A percentile compares a stretch with the other conserved stretches of the same genome.
These are phyloP conservation scores for Melitaea cinxia DNA, from an alignment of 1,140 invertebrate species.

Conservation along the genomic window DNA sequence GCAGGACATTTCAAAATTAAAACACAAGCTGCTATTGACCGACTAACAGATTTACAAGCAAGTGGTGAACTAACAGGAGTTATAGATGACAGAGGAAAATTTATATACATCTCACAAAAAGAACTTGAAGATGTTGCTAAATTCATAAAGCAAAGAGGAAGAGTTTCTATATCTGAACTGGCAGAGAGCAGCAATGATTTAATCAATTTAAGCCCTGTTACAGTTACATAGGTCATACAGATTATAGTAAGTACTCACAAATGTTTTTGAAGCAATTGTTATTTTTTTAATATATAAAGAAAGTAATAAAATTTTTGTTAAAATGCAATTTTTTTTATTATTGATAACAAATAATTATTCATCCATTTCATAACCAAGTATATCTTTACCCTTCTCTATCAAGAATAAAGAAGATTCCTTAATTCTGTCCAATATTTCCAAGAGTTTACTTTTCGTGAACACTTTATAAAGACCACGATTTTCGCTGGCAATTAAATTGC, in stretches of 20 bases:
- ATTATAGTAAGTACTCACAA: conserved; percentile 9
- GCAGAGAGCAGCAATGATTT: conserved; percentile 97
- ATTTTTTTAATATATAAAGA: conserved; percentile 6
- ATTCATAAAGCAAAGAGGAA: conserved; percentile 96
- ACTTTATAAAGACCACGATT: conserved; percentile 90
- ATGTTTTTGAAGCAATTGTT: conserved; percentile 16
- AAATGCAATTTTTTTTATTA: conserved; percentile 46
- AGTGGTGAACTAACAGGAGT: conserved; percentile 94
- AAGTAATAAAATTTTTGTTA: conserved; percentile 43
- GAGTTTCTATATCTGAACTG: conserved; percentile 96
- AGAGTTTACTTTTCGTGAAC: conserved; percentile 88
- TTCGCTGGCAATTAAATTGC: conserved; percentile 90
- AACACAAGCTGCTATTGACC: conserved; percentile 92
- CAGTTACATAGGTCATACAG: conserved; percentile 35
- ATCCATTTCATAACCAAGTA: conserved; percentile 84
- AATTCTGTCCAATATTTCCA: conserved; percentile 89
- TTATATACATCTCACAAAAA: conserved; percentile 97
- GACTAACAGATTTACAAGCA: conserved; percentile 92
- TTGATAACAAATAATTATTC: conserved; percentile 51
- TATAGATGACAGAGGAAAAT: conserved; percentile 99
- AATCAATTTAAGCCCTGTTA: conserved; percentile 90
- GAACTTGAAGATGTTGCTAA: conserved; percentile 97
- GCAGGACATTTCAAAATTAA: conserved; percentile 96
- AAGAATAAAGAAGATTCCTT: conserved; percentile 87
- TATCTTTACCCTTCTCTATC: conserved; percentile 88